These are phyloP conservation scores for Prionace glauca DNA, from an alignment of 2,797 vertebrate species.

Conservation along the genomic window DNA sequence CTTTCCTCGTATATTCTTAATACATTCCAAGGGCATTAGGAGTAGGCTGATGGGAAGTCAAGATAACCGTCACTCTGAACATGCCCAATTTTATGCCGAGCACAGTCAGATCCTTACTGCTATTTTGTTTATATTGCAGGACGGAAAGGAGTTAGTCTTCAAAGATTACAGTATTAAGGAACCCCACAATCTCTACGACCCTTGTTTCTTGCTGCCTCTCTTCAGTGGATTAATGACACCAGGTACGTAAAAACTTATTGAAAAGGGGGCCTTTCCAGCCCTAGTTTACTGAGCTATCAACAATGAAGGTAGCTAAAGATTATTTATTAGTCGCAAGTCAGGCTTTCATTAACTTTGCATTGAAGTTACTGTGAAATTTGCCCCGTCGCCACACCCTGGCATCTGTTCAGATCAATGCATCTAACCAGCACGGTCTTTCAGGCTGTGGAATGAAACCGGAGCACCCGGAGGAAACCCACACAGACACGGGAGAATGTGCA, in stretches of 20 bases:
- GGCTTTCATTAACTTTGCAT: too few relatives aligned
- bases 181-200: slow-evolving; percentile 70
- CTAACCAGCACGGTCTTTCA: too few relatives aligned
- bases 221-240: slow-evolving; percentile 78
- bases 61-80: neutral
- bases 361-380: too few relatives aligned
- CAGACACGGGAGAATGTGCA: too few relatives aligned
- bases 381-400: too few relatives aligned
- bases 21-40: neutral
- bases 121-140: slow-evolving; percentile 54
- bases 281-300: neutral
- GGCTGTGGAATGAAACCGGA: too few relatives aligned
- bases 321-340: too few relatives aligned
- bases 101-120: neutral
- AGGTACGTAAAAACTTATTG: slow-evolving; percentile 57
- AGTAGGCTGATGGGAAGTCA: neutral
- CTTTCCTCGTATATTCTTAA: neutral
- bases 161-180: slow-evolving; percentile 51
- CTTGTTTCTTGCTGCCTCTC: slow-evolving; percentile 83
- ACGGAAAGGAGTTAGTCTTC: slow-evolving; percentile 53
- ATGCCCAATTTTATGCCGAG: neutral
- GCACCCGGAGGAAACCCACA: too few relatives aligned
- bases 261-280: neutral
- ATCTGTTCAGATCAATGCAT: too few relatives aligned
- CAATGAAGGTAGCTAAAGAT: neutral